These are phyloP conservation scores for Amphiduros pacificus DNA, from an alignment of 2,888 invertebrate species.

Conservation along the genomic window DNA sequence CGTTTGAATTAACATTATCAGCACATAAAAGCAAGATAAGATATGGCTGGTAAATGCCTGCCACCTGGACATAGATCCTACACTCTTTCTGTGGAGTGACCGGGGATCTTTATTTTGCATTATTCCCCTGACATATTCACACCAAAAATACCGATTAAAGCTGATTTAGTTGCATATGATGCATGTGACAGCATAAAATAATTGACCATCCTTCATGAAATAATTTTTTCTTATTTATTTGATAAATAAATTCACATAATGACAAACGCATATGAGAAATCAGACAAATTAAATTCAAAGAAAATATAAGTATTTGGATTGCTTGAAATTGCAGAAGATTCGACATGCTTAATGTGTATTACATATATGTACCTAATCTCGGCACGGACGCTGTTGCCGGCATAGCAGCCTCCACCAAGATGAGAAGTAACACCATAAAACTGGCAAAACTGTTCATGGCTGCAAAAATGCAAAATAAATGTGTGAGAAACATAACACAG, in stretches of 20 bases:
- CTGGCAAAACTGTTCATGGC: slow-evolving; percentile 25
- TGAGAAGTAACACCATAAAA: slow-evolving; percentile 21
- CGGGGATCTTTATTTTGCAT: too few species aligned
- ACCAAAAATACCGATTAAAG: not conserved
- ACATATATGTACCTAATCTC: slow-evolving; percentile 16
- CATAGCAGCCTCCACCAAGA: slow-evolving; percentile 23
- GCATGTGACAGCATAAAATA: not conserved
- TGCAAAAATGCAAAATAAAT: slow-evolving; percentile 9
- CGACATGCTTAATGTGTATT: too few species aligned
- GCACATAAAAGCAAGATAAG: too few species aligned
- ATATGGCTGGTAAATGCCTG: too few species aligned
- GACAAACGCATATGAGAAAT: not conserved
- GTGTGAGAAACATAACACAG: too few species aligned
- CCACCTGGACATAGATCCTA: too few species aligned
- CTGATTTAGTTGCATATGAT: not conserved
- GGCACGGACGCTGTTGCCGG: slow-evolving; percentile 24
- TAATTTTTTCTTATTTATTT: too few species aligned
- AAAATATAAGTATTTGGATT: not conserved
- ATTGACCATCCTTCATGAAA: not conserved
- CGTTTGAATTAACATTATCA: too few species aligned
- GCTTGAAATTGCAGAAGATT: not conserved
- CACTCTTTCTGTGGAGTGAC: too few species aligned
- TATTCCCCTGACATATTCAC: too few species aligned
- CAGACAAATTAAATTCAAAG: not conserved
- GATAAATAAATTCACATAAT: not conserved